A percentile compares a stretch with the other conserved stretches of the same genome.
phyloP scores from a whole-genome alignment of 2,888 invertebrate genomes.

The Balanococcus diminutus region DNA sequence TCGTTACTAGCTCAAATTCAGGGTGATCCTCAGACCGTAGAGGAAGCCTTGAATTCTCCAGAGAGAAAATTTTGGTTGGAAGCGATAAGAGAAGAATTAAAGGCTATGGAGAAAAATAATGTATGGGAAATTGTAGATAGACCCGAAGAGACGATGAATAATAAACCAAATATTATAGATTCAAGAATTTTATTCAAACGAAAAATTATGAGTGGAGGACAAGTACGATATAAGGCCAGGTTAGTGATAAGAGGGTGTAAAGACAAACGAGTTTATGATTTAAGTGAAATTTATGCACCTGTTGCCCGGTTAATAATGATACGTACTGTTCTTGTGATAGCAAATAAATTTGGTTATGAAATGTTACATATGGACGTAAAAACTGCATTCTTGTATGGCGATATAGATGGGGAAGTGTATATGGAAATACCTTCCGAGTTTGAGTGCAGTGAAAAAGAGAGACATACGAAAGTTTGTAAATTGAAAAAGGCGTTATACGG shows the following conservation, averaged over 20 bases:
- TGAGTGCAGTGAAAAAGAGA: no score
- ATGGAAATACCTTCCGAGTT: no score
- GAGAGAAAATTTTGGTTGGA: neutral
- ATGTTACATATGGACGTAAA: neutral
- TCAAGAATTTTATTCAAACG: neutral
- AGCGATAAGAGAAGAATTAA: neutral
- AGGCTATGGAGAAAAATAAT: neutral
- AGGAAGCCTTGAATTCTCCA: neutral
- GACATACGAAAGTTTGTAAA: no score
- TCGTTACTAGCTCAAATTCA: neutral
- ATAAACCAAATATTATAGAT: neutral
- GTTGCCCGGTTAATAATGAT: neutral
- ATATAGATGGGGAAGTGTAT: no score
- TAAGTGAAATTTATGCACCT: neutral
- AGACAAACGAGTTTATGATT: neutral
- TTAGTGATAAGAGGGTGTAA: neutral
- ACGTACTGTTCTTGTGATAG: neutral
- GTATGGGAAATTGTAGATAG: neutral
- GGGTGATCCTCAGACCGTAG: neutral
- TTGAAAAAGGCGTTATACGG: no score
- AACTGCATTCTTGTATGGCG: neutral
- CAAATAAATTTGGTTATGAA: neutral
- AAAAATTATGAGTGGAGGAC: neutral
- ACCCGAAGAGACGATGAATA: neutral
- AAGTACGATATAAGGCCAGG: neutral